Evolutionary conservation across 2,113 vertebrate species (phyloP).

Genomic region (rat (Rattus norvegicus)): DNA sequence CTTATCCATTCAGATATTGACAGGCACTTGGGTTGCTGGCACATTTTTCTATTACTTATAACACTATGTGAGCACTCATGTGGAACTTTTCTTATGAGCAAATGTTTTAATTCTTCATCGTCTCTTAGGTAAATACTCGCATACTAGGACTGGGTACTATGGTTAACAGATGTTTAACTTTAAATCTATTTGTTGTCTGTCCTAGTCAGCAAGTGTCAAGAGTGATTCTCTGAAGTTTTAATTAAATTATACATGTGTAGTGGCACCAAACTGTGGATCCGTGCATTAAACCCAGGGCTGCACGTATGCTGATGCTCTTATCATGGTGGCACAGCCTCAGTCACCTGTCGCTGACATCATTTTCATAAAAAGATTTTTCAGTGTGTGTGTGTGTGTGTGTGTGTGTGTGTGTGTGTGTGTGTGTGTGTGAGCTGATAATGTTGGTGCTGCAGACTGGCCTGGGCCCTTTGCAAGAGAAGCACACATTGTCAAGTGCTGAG

Average conservation of each 20-base stretch:
- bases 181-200: not conserved
- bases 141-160: not conserved
- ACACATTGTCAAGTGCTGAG: not conserved
- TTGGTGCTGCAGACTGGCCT: not conserved
- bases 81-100: not conserved
- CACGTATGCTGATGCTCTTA: not conserved
- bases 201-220: not conserved
- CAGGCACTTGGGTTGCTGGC: not conserved
- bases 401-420: not conserved
- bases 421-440: not conserved
- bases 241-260: not conserved
- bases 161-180: not conserved
- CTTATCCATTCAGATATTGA: conserved; percentile 23
- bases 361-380: not conserved
- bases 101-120: not conserved
- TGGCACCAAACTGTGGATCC: not conserved
- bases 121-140: not conserved
- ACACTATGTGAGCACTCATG: not conserved
- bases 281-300: not conserved
- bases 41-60: conserved; percentile 37
- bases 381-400: not conserved
- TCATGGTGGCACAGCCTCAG: too few species aligned
- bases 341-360: not conserved
- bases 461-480: not conserved
- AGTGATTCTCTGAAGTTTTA: conserved; percentile 5